phyloP scores from a whole-genome alignment of 2,113 vertebrate species.

The Chunga burmeisteri region DNA sequence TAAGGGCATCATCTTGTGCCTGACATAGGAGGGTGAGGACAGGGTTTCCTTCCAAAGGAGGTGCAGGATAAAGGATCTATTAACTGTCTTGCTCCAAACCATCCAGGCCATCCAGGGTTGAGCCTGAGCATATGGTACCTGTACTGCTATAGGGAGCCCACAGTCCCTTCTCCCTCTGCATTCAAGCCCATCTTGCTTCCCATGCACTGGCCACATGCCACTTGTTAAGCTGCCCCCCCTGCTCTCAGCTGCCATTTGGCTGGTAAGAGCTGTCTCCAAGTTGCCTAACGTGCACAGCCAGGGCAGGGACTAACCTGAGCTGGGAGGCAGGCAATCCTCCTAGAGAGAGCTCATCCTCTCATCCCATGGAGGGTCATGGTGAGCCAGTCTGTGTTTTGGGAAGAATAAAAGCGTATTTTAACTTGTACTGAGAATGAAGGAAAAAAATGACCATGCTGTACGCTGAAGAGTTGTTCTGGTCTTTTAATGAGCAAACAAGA shows the following conservation, averaged over 20 bases:
- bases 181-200: not conserved
- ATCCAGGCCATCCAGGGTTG: not conserved
- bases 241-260: not conserved
- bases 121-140: not conserved
- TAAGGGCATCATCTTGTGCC: not conserved
- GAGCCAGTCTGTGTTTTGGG: not conserved
- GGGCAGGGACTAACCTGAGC: not conserved
- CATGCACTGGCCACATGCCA: not conserved
- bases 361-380: too few species aligned
- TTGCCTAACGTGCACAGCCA: not conserved
- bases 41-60: not conserved
- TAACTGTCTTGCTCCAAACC: not conserved
- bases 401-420: not conserved
- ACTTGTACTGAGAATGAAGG: not conserved
- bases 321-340: not conserved
- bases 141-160: not conserved
- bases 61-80: not conserved
- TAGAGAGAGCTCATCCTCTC: not conserved
- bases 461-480: not conserved
- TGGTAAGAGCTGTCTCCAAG: not conserved
- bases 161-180: not conserved
- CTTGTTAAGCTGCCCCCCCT: not conserved
- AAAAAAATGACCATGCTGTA: not conserved
- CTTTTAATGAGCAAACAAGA: not conserved
- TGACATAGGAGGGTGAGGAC: not conserved